These are phyloP conservation scores for Crossocerus cetratus DNA, from an alignment of 2,888 invertebrate genomes.

Conservation along the genomic window DNA sequence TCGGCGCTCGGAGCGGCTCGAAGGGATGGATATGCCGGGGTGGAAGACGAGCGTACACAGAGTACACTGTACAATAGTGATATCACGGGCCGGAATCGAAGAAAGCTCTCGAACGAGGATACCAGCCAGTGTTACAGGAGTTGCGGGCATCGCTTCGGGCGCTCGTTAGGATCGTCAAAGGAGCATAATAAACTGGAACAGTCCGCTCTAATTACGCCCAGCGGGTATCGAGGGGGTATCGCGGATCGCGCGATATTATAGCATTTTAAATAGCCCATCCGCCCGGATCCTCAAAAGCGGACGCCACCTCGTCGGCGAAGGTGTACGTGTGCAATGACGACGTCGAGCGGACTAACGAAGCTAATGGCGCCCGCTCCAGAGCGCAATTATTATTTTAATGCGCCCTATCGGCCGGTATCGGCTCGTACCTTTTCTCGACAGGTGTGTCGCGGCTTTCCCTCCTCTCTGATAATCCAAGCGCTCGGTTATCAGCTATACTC, in stretches of 20 bases:
- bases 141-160: slow-evolving; percentile 33
- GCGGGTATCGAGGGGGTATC: slow-evolving; percentile 49
- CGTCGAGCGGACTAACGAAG: slow-evolving; percentile 32
- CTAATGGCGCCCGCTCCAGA: slow-evolving; percentile 32
- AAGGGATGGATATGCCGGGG: no score
- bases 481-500: no score
- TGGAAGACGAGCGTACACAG: no score
- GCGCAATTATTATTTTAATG: slow-evolving; percentile 28
- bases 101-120: slow-evolving; percentile 31
- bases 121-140: slow-evolving; percentile 12
- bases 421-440: background rate
- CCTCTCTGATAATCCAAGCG: no score
- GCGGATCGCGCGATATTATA: slow-evolving; percentile 34
- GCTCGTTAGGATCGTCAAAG: slow-evolving; percentile 65
- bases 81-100: background rate
- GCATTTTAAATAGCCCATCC: slow-evolving; percentile 54
- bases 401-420: background rate
- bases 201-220: slow-evolving; percentile 63
- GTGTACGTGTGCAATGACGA: slow-evolving; percentile 29
- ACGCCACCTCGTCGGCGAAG: background rate
- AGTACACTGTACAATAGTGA: no score
- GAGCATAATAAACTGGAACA: slow-evolving; percentile 64
- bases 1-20: background rate
- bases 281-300: slow-evolving; percentile 14
- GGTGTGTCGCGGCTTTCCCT: no score